Evolutionary conservation across 2,797 vertebrate genomes (phyloP), one percentile per base, ranked within the genome.

Genomic region (Acipenser transmontanus): DNA sequence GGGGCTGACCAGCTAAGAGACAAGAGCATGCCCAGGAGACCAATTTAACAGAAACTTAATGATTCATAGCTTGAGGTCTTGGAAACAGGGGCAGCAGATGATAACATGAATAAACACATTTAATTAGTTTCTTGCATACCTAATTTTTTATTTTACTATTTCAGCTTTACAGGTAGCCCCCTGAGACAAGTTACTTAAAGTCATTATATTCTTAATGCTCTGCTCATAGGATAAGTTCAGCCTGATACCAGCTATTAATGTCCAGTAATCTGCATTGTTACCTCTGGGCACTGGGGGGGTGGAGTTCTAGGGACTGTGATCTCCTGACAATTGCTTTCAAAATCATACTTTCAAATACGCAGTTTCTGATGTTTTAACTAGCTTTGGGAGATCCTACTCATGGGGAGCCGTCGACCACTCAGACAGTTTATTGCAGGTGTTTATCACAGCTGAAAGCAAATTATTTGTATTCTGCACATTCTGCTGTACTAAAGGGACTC

Each of bases 21-120:
- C 89, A 88, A 80, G 79, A 84, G 83, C 87, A 77, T 75, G 89
- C 94, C 91, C 93, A 69, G 80, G 92, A 93, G 95, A 91, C 92
- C 92, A 97, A 96, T 96, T 95, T 96, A 95, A 91, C 89, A 84
- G 86, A 90, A 91, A 91, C 91, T 97, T 94, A 95, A 93, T 93
- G 92, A 94, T 95, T 96, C 93, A 94, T 93, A 89, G 91, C 91
- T 93, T 93, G 91, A 92, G 93, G 91, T 90, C 89, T 82, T 90
- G 89, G 84, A 92, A 92, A 92, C 90, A 82, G 91, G 88, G 88
- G 90, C 92, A 92, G 93, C 91, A 89, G 93, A 93, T 83, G 92
- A 94, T 93, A 94, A 93, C 91, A 90, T 91, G 89, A 92, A 95
- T 94, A 95, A 95, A 95, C 94, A 95, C 88, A 90, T 94, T 95